Base-by-base conservation (phyloP, 2,797 vertebrate species). In the Myotis planiceps region DNA sequence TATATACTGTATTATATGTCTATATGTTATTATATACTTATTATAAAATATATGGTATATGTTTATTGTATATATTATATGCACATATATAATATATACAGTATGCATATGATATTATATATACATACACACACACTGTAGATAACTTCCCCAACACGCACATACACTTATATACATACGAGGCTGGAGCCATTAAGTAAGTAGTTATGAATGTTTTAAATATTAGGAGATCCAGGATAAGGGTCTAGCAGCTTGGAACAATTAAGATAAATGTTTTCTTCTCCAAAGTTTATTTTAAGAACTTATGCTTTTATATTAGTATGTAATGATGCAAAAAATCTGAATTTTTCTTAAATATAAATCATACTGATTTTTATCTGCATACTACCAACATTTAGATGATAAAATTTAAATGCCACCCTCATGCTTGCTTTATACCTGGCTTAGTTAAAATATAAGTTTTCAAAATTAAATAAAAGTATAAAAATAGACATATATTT, bases 391-490 rank as follows among this genome's bases (percentile, higher is more conserved):
- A 79, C 2, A 88, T 94, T 97, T 93, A 93, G 42, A 53, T 90
- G 32, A 55, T 75, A 84, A 25, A 92, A 76, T 95, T 96, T 87
- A 55, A n/a, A 90, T 82, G 63, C 81, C 47, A 82, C 1, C 8
- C n/a, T 34, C 9, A 10, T 60, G 51, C 39, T 97, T 89, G 71
- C 15, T 45, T 82, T 94, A 51, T 15, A 86, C 2, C 14, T 80
- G 80, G n/a, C 45, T 97, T 95, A 88, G 96, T 97, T 92, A 96
- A 97, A 98, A 92, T 14, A 66, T 93, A 89, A 4, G 0, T 79
- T 94, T 94, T 97, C 92, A 93, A 89, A 86, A 58, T 16, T 94
- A 51, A 60, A 92, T 90, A 75, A 97, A 97, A 49, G 74, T 89
- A 42, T 37, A 97, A 93, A 96, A 97, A 92, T 92, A 27, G 79